Base-by-base conservation (phyloP, 2,797 vertebrate genomes). In the Staurois parvus region DNA sequence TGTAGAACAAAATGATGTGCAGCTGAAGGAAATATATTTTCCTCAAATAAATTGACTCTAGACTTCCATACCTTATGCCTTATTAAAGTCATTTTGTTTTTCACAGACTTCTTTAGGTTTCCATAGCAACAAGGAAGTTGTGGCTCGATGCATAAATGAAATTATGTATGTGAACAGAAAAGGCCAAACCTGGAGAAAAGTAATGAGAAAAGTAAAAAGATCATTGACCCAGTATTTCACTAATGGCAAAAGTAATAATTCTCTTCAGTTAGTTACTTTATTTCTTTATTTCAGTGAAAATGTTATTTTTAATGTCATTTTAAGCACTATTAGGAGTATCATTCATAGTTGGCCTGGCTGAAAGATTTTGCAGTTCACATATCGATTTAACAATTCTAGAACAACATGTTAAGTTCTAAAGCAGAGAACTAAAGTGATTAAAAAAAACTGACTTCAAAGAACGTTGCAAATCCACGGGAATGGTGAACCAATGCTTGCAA, bases 11-110 rank as follows among this genome's bases (percentile, higher is more conserved):
- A 86, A 78, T 83, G 68, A 83, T 83, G 85, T 79, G 74, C 75
- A 68, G 68, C 81, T 83, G 69, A 87, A 83, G 75, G 45, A 87
- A 87, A 87, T 83, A 87, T 83, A 79, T 83, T 87, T 87, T 74
- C 56, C 21, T 87, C 85, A 83, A 79, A 74, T 82, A 83, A 87
- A 87, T 87, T 83, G 80, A 83, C 81, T 87, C 85, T 79, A 83
- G 75, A 79, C 80, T 83, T 87, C 76, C 85, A 87, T 86, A 86
- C 85, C 85, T 78, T 83, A 79, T 87, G 85, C 67, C 85, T 83
- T 87, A 87, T 87, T 87, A 87, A 77, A 87, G 81, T 87, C 81
- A 79, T 83, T 87, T 87, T 87, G 85, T 87, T 87, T 79, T 87
- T 82, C 75, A 79, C 80, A 79, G 85, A 83, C 85, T 73, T 74